Evolutionary conservation across 2,888 invertebrate genomes (phyloP), one percentile per base, ranked within the genome.

Genomic region (Rhagium mordax): DNA sequence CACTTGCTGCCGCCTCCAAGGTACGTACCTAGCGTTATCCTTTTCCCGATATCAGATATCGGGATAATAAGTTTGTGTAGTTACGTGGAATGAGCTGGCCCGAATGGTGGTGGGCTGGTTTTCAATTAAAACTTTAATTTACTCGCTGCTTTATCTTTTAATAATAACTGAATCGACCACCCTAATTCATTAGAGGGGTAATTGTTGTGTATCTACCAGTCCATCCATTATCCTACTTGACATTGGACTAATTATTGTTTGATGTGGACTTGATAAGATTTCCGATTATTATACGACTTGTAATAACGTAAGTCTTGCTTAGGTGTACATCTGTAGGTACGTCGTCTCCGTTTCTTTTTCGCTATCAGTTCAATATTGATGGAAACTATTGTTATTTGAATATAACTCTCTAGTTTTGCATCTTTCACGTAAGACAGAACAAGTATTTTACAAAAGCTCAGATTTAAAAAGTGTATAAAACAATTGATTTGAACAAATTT

Each of bases 81-180:
- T 64, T 41, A 41, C n/a, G 10, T 13, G n/a, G 41, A 41, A 41
- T 41, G 41, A n/a, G 24, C 8, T n/a, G 21, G 20, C 10, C 49
- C 51, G 13, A 10, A 6, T 7, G n/a, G 59, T 16, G 16, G 33
- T 24, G 62, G 24, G 62, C 66, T 47, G 67, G 61, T 61, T 67
- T 71, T 72, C 72, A 61, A 72, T 72, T 72, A 72, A 55, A 67
- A 62, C 67, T 66, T 55, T 70, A 72, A 72, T 72, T 68, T 21
- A 53, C 55, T 47, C 47, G n/a, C n/a, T n/a, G n/a, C 61, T 71
- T 71, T 72, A 72, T 68, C 67, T 67, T 24, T 41, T 20, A 47
- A 48, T 64, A 70, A 70, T 24, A 57, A 62, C 53, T 4, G 20
- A 55, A 55, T 33, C 7, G 55, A 55, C 70, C 55, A 70, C 57